Conservation (phyloP, 2,797 vertebrate genomes). For the Meriones psammophilus region DNA sequence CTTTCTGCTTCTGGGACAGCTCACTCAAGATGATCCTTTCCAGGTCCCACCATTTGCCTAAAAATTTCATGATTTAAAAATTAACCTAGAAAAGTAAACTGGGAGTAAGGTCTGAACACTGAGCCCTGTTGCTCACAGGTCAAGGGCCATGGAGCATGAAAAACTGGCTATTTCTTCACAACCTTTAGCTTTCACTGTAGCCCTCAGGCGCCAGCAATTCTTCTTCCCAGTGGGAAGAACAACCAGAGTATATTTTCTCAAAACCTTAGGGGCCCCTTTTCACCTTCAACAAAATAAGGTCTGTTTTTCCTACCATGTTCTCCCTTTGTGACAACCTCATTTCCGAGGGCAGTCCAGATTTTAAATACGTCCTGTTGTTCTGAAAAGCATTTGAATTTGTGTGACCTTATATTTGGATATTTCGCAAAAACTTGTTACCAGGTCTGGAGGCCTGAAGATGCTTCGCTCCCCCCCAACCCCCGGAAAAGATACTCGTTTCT, state of each 20-base stretch:
- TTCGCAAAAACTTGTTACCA: neutral
- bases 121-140: neutral
- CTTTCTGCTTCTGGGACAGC: too few relatives aligned
- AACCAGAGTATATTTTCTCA: slow-evolving; percentile 32
- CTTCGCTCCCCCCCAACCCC: neutral
- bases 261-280: neutral
- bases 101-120: neutral
- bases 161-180: neutral
- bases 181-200: neutral
- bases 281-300: neutral
- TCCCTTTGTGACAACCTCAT: neutral
- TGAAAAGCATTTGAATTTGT: slow-evolving; percentile 7
- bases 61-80: too few relatives aligned
- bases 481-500: neutral
- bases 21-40: too few relatives aligned
- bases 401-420: neutral
- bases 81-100: neutral
- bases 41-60: too few relatives aligned
- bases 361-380: neutral
- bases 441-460: neutral
- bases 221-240: neutral
- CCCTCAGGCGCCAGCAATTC: neutral
- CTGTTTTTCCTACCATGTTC: neutral
- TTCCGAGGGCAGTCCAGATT: neutral
- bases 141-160: neutral